Evolutionary conservation across 2,113 vertebrate species (phyloP).

Genomic region (Hippocampus barbouri): DNA sequence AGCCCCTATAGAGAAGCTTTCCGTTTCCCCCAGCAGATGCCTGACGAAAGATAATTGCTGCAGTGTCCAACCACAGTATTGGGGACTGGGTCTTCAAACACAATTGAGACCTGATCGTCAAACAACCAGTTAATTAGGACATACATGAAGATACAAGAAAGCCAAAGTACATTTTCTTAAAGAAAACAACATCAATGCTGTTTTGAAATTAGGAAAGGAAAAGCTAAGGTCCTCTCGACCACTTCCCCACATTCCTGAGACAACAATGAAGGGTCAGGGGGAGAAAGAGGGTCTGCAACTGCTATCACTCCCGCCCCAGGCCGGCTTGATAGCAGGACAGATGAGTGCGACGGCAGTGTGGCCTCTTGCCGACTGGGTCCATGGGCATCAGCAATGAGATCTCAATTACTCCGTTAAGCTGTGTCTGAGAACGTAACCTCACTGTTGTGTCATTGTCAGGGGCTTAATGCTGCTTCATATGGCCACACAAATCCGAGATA

Average conservation of each 20-base stretch:
- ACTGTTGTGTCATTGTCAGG: conserved; percentile 70
- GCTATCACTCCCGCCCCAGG: conserved; percentile 35
- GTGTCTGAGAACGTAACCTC: conserved; percentile 62
- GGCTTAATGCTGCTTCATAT: conserved; percentile 70
- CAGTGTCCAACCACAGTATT: conserved; percentile 53
- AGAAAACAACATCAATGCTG: neutral
- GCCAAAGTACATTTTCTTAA: too few species aligned
- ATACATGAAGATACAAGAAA: neutral
- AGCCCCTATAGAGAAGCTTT: conserved; percentile 62
- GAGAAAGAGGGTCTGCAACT: conserved; percentile 22
- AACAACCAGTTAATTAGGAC: neutral
- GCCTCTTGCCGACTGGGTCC: conserved; percentile 45
- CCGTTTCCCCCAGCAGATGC: conserved; percentile 50
- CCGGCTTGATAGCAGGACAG: conserved; percentile 49
- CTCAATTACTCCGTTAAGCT: conserved; percentile 72
- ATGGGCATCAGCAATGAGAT: conserved; percentile 68
- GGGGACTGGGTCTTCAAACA: conserved; percentile 44
- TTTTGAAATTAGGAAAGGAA: neutral
- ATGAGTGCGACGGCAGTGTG: conserved; percentile 58
- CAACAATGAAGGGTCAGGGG: conserved; percentile 24
- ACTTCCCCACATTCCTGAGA: conserved; percentile 11
- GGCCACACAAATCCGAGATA: conserved; percentile 68
- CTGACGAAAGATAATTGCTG: conserved; percentile 63
- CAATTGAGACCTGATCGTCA: conserved; percentile 14
- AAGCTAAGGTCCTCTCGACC: neutral